Conservation (phyloP, 2,113 vertebrate species). For the Lepus timidus region DNA sequence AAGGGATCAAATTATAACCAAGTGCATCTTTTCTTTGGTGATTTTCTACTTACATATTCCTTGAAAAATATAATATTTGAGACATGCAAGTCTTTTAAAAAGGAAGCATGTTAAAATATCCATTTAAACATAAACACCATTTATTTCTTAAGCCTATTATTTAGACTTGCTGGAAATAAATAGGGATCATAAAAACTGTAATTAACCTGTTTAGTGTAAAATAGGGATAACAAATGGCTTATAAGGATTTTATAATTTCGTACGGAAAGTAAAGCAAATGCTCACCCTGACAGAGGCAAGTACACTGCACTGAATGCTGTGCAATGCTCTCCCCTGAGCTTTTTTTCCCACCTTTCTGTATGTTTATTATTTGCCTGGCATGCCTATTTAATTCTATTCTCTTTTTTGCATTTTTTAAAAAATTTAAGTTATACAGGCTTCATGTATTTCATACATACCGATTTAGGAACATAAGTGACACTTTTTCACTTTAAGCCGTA, state of each 20-base stretch:
- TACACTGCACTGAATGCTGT: neutral
- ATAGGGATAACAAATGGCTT: neutral
- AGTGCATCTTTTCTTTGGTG: constrained; percentile 39
- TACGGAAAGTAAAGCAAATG: neutral
- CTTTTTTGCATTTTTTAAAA: too few species aligned
- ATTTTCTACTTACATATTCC: neutral
- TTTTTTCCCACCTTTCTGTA: too few species aligned
- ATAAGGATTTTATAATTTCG: neutral
- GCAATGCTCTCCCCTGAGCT: neutral
- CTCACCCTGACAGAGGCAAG: neutral
- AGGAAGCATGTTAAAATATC: constrained; percentile 8
- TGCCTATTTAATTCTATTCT: too few species aligned
- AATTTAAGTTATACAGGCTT: too few species aligned
- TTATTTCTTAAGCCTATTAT: constrained; percentile 47
- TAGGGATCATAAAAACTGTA: neutral
- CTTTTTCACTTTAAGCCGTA: neutral
- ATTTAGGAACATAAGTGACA: too few species aligned
- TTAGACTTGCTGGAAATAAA: constrained; percentile 49
- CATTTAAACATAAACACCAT: constrained; percentile 33
- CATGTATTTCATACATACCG: too few species aligned
- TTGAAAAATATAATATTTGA: constrained; percentile 57
- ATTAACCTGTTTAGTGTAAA: constrained; percentile 62
- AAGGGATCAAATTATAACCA: neutral
- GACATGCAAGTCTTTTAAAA: constrained; percentile 1
- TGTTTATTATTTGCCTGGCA: too few species aligned